A percentile compares a stretch with the other conserved stretches of the same genome.
These are phyloP conservation scores for Anabas testudineus DNA, from an alignment of 2,797 vertebrate species.

Conservation along the genomic window DNA sequence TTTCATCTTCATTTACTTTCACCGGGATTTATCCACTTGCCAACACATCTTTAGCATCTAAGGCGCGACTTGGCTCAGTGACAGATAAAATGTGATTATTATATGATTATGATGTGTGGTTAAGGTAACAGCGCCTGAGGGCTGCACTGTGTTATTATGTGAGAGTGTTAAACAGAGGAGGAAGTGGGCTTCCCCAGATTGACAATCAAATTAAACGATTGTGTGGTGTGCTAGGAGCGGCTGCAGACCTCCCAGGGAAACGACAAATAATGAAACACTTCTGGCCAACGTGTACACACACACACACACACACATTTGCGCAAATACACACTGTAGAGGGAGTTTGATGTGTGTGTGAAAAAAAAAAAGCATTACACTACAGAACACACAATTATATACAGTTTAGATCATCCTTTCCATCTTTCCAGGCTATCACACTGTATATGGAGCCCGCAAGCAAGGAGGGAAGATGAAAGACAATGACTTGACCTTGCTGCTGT, in stretches of 20 bases:
- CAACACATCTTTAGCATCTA: constrained; percentile 48
- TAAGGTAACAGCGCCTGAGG: constrained; percentile 65
- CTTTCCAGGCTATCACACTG: constrained; percentile 13
- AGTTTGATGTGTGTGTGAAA: not conserved
- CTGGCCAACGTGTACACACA: constrained; percentile 22
- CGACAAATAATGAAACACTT: constrained; percentile 47
- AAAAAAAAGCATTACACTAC: constrained; percentile 8
- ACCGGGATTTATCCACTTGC: constrained; percentile 39
- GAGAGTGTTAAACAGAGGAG: constrained; percentile 61
- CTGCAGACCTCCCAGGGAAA: constrained; percentile 63
- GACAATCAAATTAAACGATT: constrained; percentile 81
- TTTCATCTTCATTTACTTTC: constrained; percentile 33
- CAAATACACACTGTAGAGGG: constrained; percentile 9
- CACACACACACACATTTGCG: not conserved
- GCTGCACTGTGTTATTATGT: constrained; percentile 46
- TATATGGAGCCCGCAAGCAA: constrained; percentile 7
- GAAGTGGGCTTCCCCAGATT: constrained; percentile 71
- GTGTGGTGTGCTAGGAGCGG: constrained; percentile 64
- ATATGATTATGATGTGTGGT: constrained; percentile 68
- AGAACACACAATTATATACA: constrained; percentile 31
- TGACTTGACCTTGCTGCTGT: constrained; percentile 54
- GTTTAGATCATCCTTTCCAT: constrained; percentile 28
- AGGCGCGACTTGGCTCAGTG: constrained; percentile 36
- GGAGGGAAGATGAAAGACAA: constrained; percentile 43
- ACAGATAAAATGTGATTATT: constrained; percentile 67